phyloP scores from a whole-genome alignment of 2,113 vertebrate genomes.

The Pygathrix nemaeus region DNA sequence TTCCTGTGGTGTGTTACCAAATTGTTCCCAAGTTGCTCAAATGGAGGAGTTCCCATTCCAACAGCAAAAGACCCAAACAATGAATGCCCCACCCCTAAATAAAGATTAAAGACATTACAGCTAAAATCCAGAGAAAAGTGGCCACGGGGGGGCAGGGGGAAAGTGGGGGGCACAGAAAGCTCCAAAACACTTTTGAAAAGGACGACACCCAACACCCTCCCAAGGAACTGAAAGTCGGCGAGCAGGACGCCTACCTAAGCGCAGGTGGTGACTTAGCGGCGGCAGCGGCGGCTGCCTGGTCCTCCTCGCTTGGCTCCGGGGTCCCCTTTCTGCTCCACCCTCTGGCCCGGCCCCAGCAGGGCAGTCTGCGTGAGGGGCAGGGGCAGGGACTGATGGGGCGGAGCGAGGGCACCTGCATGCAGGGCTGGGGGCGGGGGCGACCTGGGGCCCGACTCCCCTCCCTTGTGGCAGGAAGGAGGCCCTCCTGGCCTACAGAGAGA shows the following conservation, averaged over 20 bases:
- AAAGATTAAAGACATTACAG: conserved; percentile 73
- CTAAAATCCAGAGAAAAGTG: conserved; percentile 58
- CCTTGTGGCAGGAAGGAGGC: background rate
- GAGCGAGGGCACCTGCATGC: conserved; percentile 66
- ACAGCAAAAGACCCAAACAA: conserved; percentile 66
- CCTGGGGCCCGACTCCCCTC: conserved; percentile 5
- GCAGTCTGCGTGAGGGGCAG: conserved; percentile 47
- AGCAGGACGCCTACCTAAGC: conserved; percentile 76
- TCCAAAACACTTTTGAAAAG: conserved; percentile 61
- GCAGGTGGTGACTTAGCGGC: conserved; percentile 44
- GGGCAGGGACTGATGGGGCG: conserved; percentile 50
- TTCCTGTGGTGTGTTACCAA: conserved; percentile 70
- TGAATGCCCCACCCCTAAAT: conserved; percentile 71
- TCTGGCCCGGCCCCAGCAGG: conserved; percentile 59
- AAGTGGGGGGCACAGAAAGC: conserved; percentile 23
- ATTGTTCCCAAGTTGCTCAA: conserved; percentile 77
- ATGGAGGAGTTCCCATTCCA: conserved; percentile 64
- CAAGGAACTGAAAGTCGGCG: conserved; percentile 48
- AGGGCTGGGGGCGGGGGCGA: conserved; percentile 50
- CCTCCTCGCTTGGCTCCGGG: conserved; percentile 35
- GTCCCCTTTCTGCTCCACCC: conserved; percentile 65
- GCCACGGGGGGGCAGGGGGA: background rate
- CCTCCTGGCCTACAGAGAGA: background rate
- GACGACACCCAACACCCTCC: conserved; percentile 50
- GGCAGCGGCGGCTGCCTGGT: conserved; percentile 23